Conservation (phyloP, 2,888 invertebrate species). For the Saturnia japonica region DNA sequence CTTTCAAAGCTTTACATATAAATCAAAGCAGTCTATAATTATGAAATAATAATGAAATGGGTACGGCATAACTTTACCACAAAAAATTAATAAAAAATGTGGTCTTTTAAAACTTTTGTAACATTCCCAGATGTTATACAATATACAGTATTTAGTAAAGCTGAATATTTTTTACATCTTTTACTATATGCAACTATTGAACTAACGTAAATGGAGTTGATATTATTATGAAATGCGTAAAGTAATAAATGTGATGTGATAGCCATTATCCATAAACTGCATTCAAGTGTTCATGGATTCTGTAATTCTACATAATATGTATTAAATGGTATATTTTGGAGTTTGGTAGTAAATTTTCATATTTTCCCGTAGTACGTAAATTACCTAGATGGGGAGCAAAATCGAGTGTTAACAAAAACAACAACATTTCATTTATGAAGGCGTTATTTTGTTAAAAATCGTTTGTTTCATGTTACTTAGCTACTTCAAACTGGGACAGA, state of each 20-base stretch:
- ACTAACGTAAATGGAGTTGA: not conserved
- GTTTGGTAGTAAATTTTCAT: not conserved
- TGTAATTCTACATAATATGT: not conserved
- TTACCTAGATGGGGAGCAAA: too few species aligned
- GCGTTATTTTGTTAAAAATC: not conserved
- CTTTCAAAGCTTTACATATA: slow-evolving; percentile 69
- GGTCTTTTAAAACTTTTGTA: not conserved
- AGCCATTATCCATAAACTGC: not conserved
- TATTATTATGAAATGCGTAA: not conserved
- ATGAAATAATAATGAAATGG: slow-evolving; percentile 41
- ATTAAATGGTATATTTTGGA: not conserved
- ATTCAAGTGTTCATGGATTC: not conserved
- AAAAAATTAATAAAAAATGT: not conserved
- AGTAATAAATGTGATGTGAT: not conserved
- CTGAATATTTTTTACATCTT: not conserved
- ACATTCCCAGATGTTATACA: not conserved
- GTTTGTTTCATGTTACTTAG: not conserved
- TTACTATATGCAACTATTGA: not conserved
- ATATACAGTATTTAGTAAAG: slow-evolving; percentile 1
- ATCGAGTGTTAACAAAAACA: too few species aligned
- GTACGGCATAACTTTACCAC: not conserved
- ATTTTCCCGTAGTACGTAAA: too few species aligned
- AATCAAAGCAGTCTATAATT: slow-evolving; percentile 74
- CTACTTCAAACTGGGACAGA: not conserved
- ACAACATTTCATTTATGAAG: too few species aligned